Evolutionary conservation across 2,888 invertebrate species (phyloP).

Genomic region (Cephus spinipes): DNA sequence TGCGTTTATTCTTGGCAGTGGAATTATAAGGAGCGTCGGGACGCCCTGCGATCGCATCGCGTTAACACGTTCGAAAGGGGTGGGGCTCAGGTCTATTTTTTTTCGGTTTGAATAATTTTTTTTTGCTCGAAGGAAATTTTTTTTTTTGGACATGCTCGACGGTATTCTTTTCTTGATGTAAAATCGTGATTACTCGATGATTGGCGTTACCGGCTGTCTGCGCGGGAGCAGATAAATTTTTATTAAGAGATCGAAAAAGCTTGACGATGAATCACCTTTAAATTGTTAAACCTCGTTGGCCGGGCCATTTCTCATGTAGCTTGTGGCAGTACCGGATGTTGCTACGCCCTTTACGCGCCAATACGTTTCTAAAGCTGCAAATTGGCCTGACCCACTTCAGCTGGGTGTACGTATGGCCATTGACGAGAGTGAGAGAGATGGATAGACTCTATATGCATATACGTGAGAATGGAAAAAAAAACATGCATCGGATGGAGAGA

Average conservation of each 20-base stretch:
- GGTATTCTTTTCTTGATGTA: too few relatives aligned
- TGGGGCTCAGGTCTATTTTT: rapidly evolving
- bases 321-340: slow-evolving; percentile 7
- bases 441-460: too few relatives aligned
- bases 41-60: slow-evolving; percentile 11
- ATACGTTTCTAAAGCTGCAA: slow-evolving; percentile 36
- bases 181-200: too few relatives aligned
- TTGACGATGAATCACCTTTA: slow-evolving; percentile 27
- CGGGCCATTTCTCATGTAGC: slow-evolving; percentile 27
- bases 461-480: too few relatives aligned
- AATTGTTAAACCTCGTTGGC: slow-evolving; percentile 21
- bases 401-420: slow-evolving; percentile 11
- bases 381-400: slow-evolving; percentile 41
- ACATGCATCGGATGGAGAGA: too few relatives aligned
- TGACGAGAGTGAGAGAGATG: too few relatives aligned
- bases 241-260: background rate
- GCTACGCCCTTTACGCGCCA: slow-evolving; percentile 19
- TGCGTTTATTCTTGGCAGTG: slow-evolving; percentile 9
- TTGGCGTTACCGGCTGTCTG: too few relatives aligned
- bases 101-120: too few relatives aligned
- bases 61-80: slow-evolving; percentile 16
- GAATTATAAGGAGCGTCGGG: slow-evolving; percentile 6
- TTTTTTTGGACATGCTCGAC: too few relatives aligned
- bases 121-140: too few relatives aligned
- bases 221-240: too few relatives aligned